Evolutionary conservation across 2,113 vertebrate genomes (phyloP), one percentile per base, ranked within the genome.

Genomic region (Picathartes gymnocephalus): DNA sequence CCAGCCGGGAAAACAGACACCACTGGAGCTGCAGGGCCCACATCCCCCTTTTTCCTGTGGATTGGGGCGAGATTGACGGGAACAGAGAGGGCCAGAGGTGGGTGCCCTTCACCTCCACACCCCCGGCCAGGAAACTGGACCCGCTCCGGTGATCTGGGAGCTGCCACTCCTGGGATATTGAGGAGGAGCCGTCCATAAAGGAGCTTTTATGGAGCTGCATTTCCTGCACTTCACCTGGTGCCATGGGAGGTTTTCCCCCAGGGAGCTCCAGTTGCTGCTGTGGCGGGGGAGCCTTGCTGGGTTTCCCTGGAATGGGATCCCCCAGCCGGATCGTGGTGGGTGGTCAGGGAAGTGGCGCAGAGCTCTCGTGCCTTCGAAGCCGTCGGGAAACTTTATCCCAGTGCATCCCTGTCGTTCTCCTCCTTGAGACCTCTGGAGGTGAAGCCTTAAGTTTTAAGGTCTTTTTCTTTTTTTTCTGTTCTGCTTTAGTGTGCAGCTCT

Each of bases 201-300:
- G 42, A 90, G 71, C 91, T 86, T 96, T 95, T 91, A 86, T 90
- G 80, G 90, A 77, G 79, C 90, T 92, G 84, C 81, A 54, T 90
- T 70, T 80, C 62, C 16, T 39, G 72, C 28, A 57, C 86, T 39
- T 87, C 73, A 22, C 77, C 78, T 33, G 48, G 25, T 33, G 60
- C 48, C 35, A 1, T 0, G 1, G 2, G 24, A 42, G 28, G 5
- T 1, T 25, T 24, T 21, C 18, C 11, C 37, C 13, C 31, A 1
- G 2, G n/a, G 74, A 53, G 62, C 48, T 90, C 45, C 44, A 10
- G 25, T 93, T 56, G 58, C 82, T 68, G n/a, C 73, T 25, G 13
- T 27, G 60, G 25, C 64, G 47, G 77, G 15, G 45, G 40, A 60
- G 73, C 47, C 22, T 6, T 42, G n/a, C 57, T 7, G n/a, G 35